phyloP scores from a whole-genome alignment of 2,888 invertebrate genomes.

The Macrophya annulata region DNA sequence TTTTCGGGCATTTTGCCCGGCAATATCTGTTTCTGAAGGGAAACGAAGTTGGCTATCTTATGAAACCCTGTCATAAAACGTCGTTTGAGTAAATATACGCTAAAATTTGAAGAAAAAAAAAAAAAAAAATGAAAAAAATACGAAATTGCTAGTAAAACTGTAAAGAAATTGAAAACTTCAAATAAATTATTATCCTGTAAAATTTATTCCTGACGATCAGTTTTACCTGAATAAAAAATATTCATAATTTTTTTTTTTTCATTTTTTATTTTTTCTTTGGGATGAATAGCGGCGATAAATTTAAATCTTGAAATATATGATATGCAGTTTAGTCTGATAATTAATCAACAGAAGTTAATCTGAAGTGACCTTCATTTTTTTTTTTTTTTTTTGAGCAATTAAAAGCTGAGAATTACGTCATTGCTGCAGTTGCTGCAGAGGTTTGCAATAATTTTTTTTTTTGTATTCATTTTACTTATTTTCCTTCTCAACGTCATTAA shows the following conservation, averaged over 20 bases:
- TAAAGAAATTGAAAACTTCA: neutral
- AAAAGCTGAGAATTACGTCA: neutral
- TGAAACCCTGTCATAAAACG: slow-evolving; percentile 16
- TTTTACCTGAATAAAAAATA: neutral
- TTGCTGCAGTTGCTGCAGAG: neutral
- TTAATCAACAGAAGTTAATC: neutral
- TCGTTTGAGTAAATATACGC: neutral
- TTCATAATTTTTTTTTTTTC: too few relatives aligned
- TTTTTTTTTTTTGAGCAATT: slow-evolving; percentile 28
- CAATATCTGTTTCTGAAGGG: neutral
- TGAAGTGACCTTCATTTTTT: neutral
- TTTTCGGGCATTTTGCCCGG: slow-evolving; percentile 22
- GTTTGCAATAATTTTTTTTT: neutral
- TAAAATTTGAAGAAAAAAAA: neutral
- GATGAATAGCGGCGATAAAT: neutral
- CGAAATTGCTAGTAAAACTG: neutral
- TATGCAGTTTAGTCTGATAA: neutral
- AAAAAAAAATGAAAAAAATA: too few relatives aligned
- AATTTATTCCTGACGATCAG: neutral
- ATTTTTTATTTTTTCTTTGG: neutral
- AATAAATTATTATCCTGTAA: neutral
- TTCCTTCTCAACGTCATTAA: neutral
- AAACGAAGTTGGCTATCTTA: neutral
- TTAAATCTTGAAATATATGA: neutral
- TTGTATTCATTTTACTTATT: neutral